Conservation (phyloP, 30 jellyfish, hydroid and myxozoan genomes). For the Sanderia malayensis region DNA sequence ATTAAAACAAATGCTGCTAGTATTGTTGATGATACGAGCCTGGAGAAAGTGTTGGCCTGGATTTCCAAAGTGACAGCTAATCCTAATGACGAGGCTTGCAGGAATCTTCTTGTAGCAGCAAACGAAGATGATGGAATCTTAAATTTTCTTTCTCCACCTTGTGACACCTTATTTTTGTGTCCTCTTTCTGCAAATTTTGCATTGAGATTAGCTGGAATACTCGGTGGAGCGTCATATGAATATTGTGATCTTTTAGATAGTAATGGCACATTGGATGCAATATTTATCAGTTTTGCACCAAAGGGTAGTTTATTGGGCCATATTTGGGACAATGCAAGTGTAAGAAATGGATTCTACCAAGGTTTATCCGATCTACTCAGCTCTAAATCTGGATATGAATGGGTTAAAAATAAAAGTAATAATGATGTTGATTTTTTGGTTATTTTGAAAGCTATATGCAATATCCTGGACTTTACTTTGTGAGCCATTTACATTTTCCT, state of each 20-base stretch:
- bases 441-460: too few relatives aligned
- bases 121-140: conserved; percentile 16
- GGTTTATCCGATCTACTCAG: conserved; percentile 31
- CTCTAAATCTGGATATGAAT: conserved; percentile 3
- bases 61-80: conserved; percentile 1
- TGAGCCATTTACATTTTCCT: neutral
- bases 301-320: neutral
- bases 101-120: neutral
- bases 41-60: conserved; percentile 50
- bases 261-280: conserved; percentile 22
- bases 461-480: too few relatives aligned
- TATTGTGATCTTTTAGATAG: conserved; percentile 11
- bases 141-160: conserved; percentile 17
- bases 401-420: conserved; percentile 8
- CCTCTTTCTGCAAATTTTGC: conserved; percentile 35
- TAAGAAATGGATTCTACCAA: conserved; percentile 32
- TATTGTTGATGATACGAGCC: conserved; percentile 59
- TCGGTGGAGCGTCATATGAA: conserved; percentile 20
- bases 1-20: conserved; percentile 21
- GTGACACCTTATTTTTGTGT: conserved; percentile 10
- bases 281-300: neutral
- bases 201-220: conserved; percentile 39
- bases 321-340: conserved; percentile 22
- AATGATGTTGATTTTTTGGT: too few relatives aligned
- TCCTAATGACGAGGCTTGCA: neutral